Evolutionary conservation across 2,888 invertebrate genomes (phyloP).

Genomic region (Lithosia quadra): DNA sequence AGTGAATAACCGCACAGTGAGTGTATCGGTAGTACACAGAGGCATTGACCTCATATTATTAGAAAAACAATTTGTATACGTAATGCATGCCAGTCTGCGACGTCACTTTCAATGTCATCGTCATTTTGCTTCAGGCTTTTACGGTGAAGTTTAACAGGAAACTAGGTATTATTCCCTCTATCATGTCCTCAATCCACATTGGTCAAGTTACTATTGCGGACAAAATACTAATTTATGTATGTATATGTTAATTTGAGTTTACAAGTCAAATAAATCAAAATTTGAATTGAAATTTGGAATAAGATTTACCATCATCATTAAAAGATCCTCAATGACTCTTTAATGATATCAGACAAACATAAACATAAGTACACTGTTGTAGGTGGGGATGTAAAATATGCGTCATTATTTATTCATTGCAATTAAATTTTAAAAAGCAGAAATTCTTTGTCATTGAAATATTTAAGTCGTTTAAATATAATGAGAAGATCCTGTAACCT

Average conservation of each 20-base stretch:
- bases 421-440: background rate
- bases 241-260: background rate
- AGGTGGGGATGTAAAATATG: background rate
- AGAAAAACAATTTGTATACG: constrained; percentile 59
- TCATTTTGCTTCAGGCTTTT: constrained; percentile 17
- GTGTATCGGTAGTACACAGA: constrained; percentile 40
- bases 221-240: background rate
- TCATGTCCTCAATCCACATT: background rate
- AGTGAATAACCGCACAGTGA: constrained; percentile 44
- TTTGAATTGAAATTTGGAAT: background rate
- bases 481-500: constrained; percentile 14
- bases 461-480: background rate
- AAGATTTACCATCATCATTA: background rate
- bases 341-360: background rate
- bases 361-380: background rate
- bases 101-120: constrained; percentile 65
- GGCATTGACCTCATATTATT: constrained; percentile 57
- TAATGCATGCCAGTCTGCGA: constrained; percentile 48
- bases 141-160: constrained; percentile 18
- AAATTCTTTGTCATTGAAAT: constrained; percentile 4
- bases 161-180: constrained; percentile 7
- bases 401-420: background rate
- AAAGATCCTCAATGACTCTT: background rate
- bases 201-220: background rate
- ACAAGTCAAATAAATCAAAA: background rate